These are phyloP conservation scores for Crotalus tigris DNA, from an alignment of 2,113 vertebrate species.

Conservation along the genomic window DNA sequence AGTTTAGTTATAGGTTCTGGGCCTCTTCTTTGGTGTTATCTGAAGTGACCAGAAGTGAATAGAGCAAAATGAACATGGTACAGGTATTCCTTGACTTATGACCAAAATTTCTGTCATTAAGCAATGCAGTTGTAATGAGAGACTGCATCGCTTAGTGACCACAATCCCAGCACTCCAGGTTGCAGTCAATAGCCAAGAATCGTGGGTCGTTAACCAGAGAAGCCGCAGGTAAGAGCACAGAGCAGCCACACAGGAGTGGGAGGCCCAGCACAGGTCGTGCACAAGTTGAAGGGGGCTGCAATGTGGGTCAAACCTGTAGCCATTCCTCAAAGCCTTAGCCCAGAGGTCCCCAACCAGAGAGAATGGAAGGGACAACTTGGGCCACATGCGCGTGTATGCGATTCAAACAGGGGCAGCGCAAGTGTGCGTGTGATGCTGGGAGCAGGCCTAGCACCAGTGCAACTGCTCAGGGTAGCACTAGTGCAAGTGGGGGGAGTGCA, in stretches of 20 bases:
- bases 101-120: background rate
- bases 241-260: background rate
- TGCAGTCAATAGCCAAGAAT: background rate
- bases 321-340: background rate
- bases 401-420: too few relatives aligned
- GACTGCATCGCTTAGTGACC: background rate
- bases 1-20: slow-evolving; percentile 10
- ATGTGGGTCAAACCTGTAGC: background rate
- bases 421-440: too few relatives aligned
- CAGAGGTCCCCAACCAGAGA: too few relatives aligned
- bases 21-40: background rate
- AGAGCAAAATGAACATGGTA: background rate
- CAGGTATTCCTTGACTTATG: background rate
- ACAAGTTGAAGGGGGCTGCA: background rate
- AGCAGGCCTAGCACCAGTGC: too few relatives aligned
- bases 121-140: background rate
- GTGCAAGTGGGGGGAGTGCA: too few relatives aligned
- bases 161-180: background rate
- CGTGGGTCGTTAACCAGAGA: background rate
- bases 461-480: too few relatives aligned
- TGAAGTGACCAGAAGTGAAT: background rate
- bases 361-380: too few relatives aligned
- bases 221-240: background rate
- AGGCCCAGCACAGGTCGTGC: background rate
- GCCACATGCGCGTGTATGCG: too few relatives aligned